phyloP scores from a whole-genome alignment of 2,797 vertebrate species.

The Anas capensis region DNA sequence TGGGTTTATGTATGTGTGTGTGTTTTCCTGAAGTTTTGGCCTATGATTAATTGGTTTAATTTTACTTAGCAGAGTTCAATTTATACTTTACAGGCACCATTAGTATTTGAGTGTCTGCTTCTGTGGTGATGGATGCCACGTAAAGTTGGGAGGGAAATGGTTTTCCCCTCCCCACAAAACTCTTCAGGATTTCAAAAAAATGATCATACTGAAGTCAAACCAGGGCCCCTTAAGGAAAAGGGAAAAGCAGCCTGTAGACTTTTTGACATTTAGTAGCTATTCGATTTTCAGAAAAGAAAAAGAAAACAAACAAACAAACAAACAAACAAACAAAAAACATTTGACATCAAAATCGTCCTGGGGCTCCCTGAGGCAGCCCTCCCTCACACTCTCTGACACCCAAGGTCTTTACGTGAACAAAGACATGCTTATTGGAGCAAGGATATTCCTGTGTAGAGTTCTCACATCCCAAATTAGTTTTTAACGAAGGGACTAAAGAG shows the following conservation, averaged over 20 bases:
- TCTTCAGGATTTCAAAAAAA: not conserved
- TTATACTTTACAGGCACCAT: constrained; percentile 59
- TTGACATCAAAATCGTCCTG: not conserved
- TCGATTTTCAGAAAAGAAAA: not conserved
- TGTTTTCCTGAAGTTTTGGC: constrained; percentile 6
- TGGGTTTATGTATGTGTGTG: not conserved
- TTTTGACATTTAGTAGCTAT: not conserved
- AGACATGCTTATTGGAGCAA: not conserved
- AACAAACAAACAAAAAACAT: not conserved
- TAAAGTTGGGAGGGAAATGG: constrained; percentile 7
- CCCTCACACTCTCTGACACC: not conserved
- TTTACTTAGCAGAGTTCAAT: constrained; percentile 55
- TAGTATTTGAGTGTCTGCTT: constrained; percentile 51
- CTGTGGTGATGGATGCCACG: constrained; percentile 34
- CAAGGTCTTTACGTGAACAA: not conserved
- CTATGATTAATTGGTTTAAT: constrained; percentile 67
- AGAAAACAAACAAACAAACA: not conserved
- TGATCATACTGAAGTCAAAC: not conserved
- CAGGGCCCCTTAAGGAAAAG: not conserved
- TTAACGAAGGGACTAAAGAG: not conserved
- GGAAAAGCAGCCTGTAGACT: not conserved
- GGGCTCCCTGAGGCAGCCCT: not conserved
- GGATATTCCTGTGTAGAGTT: not conserved
- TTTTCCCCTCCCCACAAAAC: constrained; percentile 19
- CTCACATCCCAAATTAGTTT: not conserved